Evolutionary conservation across 2,113 vertebrate genomes (phyloP).

Genomic region (Zapornia atra): DNA sequence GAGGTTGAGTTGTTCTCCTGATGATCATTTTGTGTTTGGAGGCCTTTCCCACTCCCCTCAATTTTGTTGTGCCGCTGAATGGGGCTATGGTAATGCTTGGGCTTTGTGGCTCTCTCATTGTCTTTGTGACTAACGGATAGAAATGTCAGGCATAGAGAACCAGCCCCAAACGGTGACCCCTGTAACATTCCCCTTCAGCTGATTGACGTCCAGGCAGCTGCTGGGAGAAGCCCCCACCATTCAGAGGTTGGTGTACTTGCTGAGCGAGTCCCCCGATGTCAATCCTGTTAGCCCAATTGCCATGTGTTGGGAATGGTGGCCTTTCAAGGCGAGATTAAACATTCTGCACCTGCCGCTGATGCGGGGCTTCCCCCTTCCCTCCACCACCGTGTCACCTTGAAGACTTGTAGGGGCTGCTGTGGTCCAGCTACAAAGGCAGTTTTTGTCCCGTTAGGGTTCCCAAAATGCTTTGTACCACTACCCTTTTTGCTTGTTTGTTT

Average conservation of each 20-base stretch:
- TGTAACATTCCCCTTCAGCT: slow-evolving; percentile 48
- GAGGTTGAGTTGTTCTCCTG: slow-evolving; percentile 43
- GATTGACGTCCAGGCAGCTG: slow-evolving; percentile 61
- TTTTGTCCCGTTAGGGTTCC: not conserved
- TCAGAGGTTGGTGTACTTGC: slow-evolving; percentile 51
- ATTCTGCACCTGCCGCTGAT: slow-evolving; percentile 33
- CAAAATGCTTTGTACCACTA: not conserved
- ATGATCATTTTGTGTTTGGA: slow-evolving; percentile 54
- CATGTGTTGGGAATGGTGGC: slow-evolving; percentile 30
- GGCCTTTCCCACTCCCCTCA: slow-evolving; percentile 49
- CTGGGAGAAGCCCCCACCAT: slow-evolving; percentile 55
- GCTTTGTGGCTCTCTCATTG: slow-evolving; percentile 60
- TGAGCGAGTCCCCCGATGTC: slow-evolving; percentile 26
- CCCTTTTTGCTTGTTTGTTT: not conserved
- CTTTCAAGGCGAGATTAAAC: slow-evolving; percentile 30
- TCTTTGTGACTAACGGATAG: slow-evolving; percentile 56
- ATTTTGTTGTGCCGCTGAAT: slow-evolving; percentile 39
- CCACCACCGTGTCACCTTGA: slow-evolving; percentile 23
- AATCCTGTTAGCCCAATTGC: slow-evolving; percentile 60
- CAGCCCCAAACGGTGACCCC: slow-evolving; percentile 49
- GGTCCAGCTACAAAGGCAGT: not conserved
- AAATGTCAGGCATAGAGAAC: slow-evolving; percentile 61
- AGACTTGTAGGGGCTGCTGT: not conserved
- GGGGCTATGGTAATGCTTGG: slow-evolving; percentile 48
- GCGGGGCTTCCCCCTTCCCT: not conserved